These are phyloP conservation scores for Thymallus thymallus DNA, from an alignment of 2,113 vertebrate species.

Conservation along the genomic window DNA sequence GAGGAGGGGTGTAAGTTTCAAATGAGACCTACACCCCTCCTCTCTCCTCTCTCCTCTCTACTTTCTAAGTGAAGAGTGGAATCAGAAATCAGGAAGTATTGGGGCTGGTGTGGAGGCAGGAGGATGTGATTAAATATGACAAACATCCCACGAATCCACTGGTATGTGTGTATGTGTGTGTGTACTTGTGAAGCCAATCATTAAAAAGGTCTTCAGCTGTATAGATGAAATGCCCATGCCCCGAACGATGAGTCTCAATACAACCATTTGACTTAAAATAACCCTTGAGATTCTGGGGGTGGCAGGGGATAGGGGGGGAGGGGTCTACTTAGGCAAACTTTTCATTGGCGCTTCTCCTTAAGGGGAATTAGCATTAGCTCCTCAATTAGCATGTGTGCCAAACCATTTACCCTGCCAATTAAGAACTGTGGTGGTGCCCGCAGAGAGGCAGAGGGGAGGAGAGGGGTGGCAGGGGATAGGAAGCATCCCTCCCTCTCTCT, in stretches of 20 bases:
- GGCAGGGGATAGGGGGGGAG: too few species aligned
- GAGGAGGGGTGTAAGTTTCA: too few species aligned
- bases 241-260: too few species aligned
- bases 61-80: not conserved
- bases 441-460: slow-evolving; percentile 14
- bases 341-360: slow-evolving; percentile 6
- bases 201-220: too few species aligned
- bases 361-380: too few species aligned
- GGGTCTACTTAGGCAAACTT: slow-evolving; percentile 5
- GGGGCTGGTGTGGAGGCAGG: not conserved
- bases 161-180: not conserved
- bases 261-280: too few species aligned
- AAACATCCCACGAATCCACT: too few species aligned
- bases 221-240: too few species aligned
- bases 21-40: not conserved
- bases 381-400: slow-evolving; percentile 34
- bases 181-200: too few species aligned
- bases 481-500: slow-evolving; percentile 2
- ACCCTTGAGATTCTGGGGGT: too few species aligned
- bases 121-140: too few species aligned
- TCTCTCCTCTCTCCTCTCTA: not conserved
- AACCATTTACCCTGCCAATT: slow-evolving; percentile 54
- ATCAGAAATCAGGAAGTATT: not conserved
- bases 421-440: slow-evolving; percentile 29
- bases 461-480: slow-evolving; percentile 18